Conservation (phyloP, 2,113 vertebrate genomes). For the Podarcis cretensis region DNA sequence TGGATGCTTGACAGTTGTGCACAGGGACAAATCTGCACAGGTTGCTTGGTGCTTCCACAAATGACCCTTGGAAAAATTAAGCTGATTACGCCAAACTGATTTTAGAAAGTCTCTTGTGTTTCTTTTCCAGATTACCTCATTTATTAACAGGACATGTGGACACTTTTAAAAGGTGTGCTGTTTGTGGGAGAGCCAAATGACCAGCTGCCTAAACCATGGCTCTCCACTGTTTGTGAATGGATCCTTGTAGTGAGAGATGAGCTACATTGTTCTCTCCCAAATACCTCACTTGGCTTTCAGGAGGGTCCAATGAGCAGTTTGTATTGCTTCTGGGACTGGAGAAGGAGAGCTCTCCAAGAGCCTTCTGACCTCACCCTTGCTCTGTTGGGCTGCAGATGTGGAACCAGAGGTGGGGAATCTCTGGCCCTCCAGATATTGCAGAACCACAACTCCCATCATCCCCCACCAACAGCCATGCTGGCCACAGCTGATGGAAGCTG, state of each 20-base stretch:
- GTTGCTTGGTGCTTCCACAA: background rate
- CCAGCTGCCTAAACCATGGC: background rate
- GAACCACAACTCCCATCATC: background rate
- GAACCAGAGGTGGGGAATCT: background rate
- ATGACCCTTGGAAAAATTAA: background rate
- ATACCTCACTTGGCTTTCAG: background rate
- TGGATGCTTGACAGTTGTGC: background rate
- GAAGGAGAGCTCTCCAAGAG: background rate
- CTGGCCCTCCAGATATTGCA: background rate
- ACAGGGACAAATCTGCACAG: background rate
- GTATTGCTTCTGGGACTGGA: background rate
- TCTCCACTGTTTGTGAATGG: background rate
- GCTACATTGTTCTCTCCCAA: background rate
- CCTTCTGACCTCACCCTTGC: background rate
- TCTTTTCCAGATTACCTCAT: background rate
- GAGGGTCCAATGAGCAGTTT: background rate
- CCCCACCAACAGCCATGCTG: no score
- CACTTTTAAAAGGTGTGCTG: accelerated
- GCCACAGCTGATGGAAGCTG: no score
- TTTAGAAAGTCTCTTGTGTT: background rate
- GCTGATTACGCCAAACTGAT: background rate
- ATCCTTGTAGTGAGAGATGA: background rate
- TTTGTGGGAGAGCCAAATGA: background rate
- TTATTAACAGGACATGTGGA: background rate
- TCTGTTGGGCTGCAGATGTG: background rate